Evolutionary conservation across 30 jellyfish, hydroid and myxozoan genomes (phyloP).

Genomic region (Aurelia aurita complex sp. Pacific): DNA sequence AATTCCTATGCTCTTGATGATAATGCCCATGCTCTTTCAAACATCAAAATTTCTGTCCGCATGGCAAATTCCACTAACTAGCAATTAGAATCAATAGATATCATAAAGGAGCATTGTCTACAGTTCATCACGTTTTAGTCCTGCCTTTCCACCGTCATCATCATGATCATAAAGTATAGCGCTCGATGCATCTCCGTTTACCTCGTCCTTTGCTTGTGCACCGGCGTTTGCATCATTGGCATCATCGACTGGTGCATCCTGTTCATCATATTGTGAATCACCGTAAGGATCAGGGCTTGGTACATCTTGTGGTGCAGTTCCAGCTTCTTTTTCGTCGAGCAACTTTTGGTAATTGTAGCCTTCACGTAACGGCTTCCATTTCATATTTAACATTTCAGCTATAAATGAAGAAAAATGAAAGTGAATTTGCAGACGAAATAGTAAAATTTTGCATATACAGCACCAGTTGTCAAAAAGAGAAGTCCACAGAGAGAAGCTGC

Average conservation of each 20-base stretch:
- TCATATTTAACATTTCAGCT: conserved; percentile 30
- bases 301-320: background rate
- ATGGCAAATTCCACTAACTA: no score
- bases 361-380: conserved; percentile 44
- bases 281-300: no score
- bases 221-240: background rate
- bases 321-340: background rate
- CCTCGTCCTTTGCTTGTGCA: background rate
- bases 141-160: background rate
- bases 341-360: conserved; percentile 24
- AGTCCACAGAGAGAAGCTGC: no score
- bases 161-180: background rate
- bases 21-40: no score
- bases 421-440: no score
- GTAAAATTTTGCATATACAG: no score
- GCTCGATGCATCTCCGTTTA: background rate
- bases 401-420: background rate
- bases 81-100: no score
- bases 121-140: conserved; percentile 19
- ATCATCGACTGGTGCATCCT: conserved; percentile 8
- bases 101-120: background rate
- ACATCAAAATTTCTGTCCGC: no score
- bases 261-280: background rate
- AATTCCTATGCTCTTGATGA: no score
- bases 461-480: no score